Evolutionary conservation across 2,888 invertebrate species (phyloP), one percentile per base, ranked within the genome.

Genomic region (Deilephila porcellus): DNA sequence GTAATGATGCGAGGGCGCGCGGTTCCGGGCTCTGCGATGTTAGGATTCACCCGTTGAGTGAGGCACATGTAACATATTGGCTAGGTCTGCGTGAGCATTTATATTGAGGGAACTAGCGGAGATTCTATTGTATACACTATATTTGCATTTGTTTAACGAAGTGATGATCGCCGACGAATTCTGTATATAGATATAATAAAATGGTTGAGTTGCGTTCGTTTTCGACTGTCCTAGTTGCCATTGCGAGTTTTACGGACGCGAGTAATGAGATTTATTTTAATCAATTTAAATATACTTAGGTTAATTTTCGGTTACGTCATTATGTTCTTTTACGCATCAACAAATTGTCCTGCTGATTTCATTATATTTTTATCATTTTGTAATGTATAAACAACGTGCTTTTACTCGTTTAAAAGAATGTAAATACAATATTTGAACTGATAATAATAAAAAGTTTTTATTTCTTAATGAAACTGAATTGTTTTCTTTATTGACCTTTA

Each of bases 401-500:
- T 94, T 93, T 93, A 93, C 89, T 93, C 90, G 91, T 93, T 93
- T 90, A 93, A 94, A 94, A 90, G 86, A 92, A 89, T 95, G 95
- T 95, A 95, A 93, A 95, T 95, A 95, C 88, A 94, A 95, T 94
- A 95, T 94, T 95, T 95, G 95, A 95, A 95, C 95, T 95, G 95
- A 95, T 95, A 94, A 95, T 94, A 95, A 95, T 94, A 93, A 94
- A n/a, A 93, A 93, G 91, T 91, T 91, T 91, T 93, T 94, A 94
- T 94, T 94, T 94, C 94, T 88, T 93, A 93, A 93, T 91, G 91
- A 92, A 77, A 81, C 82, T 90, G 75, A 6, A 1, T 64, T 75
- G 76, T 75, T 71, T 73, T 70, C 34, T 53, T 45, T 59, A 56
- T n/a, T 45, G n/a, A 19, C 3, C n/a, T 6, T 62, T 62, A 5